phyloP scores from a whole-genome alignment of 2,888 invertebrate genomes.

The Ormia ochracea region DNA sequence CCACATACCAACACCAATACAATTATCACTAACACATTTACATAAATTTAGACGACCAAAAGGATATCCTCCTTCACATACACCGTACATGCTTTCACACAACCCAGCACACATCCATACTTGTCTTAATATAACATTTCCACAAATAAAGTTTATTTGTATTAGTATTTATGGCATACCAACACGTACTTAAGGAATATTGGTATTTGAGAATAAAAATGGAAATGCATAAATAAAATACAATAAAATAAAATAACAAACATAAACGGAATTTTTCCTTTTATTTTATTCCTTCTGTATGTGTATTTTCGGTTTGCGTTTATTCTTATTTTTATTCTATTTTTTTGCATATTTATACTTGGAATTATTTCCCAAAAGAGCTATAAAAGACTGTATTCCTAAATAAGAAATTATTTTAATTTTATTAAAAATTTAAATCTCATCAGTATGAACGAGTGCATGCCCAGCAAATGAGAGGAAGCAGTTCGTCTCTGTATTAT shows the following conservation, averaged over 20 bases:
- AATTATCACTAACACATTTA: constrained; percentile 39
- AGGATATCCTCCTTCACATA: not conserved
- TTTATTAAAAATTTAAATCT: no score
- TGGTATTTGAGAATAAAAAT: constrained; percentile 62
- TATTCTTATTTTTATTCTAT: not conserved
- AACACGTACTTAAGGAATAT: constrained; percentile 63
- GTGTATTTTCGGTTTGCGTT: constrained; percentile 4
- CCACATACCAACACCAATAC: constrained; percentile 55
- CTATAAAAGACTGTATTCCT: not conserved
- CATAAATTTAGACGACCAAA: not conserved
- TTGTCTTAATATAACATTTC: constrained; percentile 69
- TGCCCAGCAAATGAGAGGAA: no score
- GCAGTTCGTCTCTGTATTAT: no score
- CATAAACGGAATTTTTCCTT: constrained; percentile 53
- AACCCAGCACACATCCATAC: not conserved
- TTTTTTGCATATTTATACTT: constrained; percentile 22
- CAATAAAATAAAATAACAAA: constrained; percentile 59
- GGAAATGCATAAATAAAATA: constrained; percentile 55
- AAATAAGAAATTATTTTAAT: no score
- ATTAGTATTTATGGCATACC: constrained; percentile 62
- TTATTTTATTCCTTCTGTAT: not conserved
- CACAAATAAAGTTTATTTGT: constrained; percentile 47
- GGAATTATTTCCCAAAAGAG: not conserved
- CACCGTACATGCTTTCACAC: not conserved
- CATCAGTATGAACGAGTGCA: no score